Base-by-base conservation (phyloP, 1,140 invertebrate species). In the Drosophila pruinosa region DNA sequence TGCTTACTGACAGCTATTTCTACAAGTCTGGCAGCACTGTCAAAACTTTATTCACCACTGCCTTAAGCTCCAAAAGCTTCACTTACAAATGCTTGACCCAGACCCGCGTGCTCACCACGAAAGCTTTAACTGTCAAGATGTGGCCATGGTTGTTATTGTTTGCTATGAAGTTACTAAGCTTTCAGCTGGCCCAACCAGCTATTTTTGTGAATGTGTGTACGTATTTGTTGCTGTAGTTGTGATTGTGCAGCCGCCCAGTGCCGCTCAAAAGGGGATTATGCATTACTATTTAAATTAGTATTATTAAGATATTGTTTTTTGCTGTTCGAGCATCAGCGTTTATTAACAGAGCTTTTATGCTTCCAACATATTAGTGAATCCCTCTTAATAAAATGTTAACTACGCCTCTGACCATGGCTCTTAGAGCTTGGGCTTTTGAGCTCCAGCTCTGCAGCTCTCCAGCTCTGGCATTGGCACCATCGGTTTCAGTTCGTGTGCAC, bases 401-500 rank as follows among this genome's bases (percentile, higher is more conserved):
- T 56, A 28, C 59, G 41, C 31, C 67, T 3, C 41, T 64, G 67
- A 0, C 8, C 17, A 8, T 10, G 19, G 48, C 41, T 70, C 31
- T 56, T 45, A 8, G 50, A 38, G 41, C 41, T 70, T 70, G 50
- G 21, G 67, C 67, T 70, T 70, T 70, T 70, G 67, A 75, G 61
- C 56, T 48, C 61, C 52, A 71, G 72, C 69, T 75, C 43, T 48
- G 65, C 52, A 71, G 72, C 69, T 75, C 43, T 59, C 50, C 56
- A 75, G 73, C 73, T 62, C 48, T 48, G 36, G 14, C 41, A 47
- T 45, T 58, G 62, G 50, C 28, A 34, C 43, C 62, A 58, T 26
- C 62, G 67, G 62, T 48, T 59, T 81, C 74, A 82, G 79, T 82
- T 82, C 61, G 53, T 65, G 68, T 72, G 71, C 62, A 82, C 71